These are phyloP conservation scores for Cassiopea xamachana DNA, from an alignment of 30 jellyfish, hydroid and myxozoan species.

Conservation along the genomic window DNA sequence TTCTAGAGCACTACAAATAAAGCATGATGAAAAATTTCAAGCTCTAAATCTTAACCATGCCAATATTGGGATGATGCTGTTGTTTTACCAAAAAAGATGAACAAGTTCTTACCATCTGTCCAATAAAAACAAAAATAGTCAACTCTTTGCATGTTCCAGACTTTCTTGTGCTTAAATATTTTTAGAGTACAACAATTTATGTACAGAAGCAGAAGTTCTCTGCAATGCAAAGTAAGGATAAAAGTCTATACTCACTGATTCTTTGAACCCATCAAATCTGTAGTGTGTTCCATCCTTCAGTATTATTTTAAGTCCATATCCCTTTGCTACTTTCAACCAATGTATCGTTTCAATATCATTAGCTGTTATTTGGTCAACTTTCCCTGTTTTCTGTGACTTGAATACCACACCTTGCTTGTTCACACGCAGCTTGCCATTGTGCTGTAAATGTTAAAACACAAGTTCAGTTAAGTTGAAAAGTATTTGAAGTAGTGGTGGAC, in stretches of 20 bases:
- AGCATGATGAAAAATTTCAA: neutral
- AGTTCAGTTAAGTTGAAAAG: too few relatives aligned
- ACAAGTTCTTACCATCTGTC: too few relatives aligned
- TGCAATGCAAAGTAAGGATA: neutral
- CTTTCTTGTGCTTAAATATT: too few relatives aligned
- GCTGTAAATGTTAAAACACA: slow-evolving; percentile 44
- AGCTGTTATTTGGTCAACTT: slow-evolving; percentile 85
- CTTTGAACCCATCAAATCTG: slow-evolving; percentile 91
- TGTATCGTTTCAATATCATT: slow-evolving; percentile 82
- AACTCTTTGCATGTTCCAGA: too few relatives aligned
- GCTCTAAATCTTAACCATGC: too few relatives aligned
- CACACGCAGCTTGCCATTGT: slow-evolving; percentile 82
- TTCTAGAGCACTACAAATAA: neutral
- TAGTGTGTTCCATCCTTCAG: slow-evolving; percentile 81
- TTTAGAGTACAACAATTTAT: too few relatives aligned
- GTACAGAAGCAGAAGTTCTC: too few relatives aligned
- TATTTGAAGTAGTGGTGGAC: too few relatives aligned
- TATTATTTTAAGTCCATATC: slow-evolving; percentile 80
- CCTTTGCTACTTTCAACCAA: slow-evolving; percentile 97
- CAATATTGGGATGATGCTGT: too few relatives aligned
- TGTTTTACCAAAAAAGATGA: too few relatives aligned
- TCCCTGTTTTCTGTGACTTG: slow-evolving; percentile 93
- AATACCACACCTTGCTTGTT: slow-evolving; percentile 90
- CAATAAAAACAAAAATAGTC: too few relatives aligned
- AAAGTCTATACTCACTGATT: slow-evolving; percentile 59